Evolutionary conservation across 2,888 invertebrate species (phyloP), one percentile per base, ranked within the genome.

Genomic region (Dynastes tityus): DNA sequence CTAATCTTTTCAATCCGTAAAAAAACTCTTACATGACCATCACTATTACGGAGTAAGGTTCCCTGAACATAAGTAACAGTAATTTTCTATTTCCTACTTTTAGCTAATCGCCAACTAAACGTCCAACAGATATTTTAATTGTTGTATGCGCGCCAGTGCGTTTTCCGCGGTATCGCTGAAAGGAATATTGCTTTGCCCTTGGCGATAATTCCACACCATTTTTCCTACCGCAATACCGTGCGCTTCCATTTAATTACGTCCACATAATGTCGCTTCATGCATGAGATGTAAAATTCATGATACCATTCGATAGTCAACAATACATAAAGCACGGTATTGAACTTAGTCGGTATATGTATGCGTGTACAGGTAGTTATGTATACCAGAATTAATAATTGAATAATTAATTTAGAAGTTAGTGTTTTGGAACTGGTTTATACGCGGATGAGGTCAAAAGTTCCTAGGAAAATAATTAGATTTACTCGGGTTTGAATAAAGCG

Each of bases 141-240:
- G 45, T 16, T 37, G 53, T 6, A 61, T 6, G 29, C 22, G 61
- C 61, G 9, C 6, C 27, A 5, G 40, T 45, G 45, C 16, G 70
- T 70, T 45, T 55, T 70, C 45, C 68, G 45, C 27, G 49, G 68
- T 68, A 70, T n/a, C 51, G 53, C 53, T 53, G 53, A 53, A 70
- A 53, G 70, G 32, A 70, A 53, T 53, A 70, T 70, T 70, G 53
- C n/a, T 70, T 70, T 29, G 70, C 53, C 70, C 70, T 70, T 70
- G 70, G 70, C 53, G 40, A 53, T 32, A 70, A 70, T 70, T 53
- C 27, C 70, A 53, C 27, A 53, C 5, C 11, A 9, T 70, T 70
- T 70, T 22, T 70, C 45, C 45, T 4, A n/a, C 6, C 5, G 2
- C 51, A 22, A 32, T 70, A 32, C 13, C 53, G n/a, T 68, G 51